Evolutionary conservation across 2,113 vertebrate genomes (phyloP).

Genomic region (Regulus satrapa): DNA sequence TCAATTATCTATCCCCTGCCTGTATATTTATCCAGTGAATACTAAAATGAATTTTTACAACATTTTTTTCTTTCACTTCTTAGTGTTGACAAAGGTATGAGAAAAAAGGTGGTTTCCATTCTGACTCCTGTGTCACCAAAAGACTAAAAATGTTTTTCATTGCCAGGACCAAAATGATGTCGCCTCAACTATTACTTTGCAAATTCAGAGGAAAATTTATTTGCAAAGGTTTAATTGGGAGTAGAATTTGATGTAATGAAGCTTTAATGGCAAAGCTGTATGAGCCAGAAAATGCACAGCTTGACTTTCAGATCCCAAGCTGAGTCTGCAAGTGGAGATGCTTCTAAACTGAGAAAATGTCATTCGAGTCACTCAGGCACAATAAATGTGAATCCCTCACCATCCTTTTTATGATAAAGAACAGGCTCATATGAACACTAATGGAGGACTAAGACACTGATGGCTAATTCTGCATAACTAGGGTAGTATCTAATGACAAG

Average conservation of each 20-base stretch:
- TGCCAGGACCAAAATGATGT: background rate
- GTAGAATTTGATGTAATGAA: constrained; percentile 27
- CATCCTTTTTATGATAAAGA: background rate
- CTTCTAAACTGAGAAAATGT: constrained; percentile 38
- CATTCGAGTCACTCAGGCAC: constrained; percentile 33
- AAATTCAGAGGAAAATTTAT: constrained; percentile 26
- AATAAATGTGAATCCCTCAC: constrained; percentile 24
- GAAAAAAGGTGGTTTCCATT: background rate
- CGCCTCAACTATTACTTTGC: background rate
- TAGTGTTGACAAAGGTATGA: background rate
- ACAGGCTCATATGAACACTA: background rate
- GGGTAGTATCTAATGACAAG: background rate
- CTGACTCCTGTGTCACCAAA: background rate
- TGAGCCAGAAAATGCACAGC: constrained; percentile 38
- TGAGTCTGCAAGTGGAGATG: constrained; percentile 36
- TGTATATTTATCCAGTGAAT: background rate
- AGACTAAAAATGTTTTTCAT: background rate
- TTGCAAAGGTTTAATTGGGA: constrained; percentile 37
- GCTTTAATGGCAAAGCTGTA: constrained; percentile 40
- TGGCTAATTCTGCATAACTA: constrained; percentile 11
- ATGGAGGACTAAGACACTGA: background rate
- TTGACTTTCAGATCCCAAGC: constrained; percentile 45
- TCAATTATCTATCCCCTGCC: background rate
- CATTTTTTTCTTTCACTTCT: background rate
- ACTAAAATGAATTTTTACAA: background rate